Base-by-base conservation (phyloP, 2,888 invertebrate species). In the Epinotia nisella region DNA sequence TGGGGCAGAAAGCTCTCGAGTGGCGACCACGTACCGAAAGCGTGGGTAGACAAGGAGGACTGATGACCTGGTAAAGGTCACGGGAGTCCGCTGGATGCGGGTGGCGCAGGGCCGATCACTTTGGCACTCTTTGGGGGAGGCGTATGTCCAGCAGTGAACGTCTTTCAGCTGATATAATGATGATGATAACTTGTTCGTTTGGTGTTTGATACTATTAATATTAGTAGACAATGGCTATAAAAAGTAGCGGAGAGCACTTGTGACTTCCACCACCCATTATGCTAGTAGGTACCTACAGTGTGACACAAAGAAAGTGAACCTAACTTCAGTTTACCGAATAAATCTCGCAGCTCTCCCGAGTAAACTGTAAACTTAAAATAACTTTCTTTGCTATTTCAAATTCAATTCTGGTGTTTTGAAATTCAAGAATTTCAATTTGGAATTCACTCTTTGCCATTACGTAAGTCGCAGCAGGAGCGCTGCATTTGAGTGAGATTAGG, bases 231-330 rank as follows among this genome's bases (percentile, higher is more conserved):
- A n/a, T n/a, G n/a, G n/a, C n/a, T n/a, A n/a, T n/a, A n/a, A 41
- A 13, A n/a, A 49, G n/a, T n/a, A 49, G n/a, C 5, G 7, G n/a
- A 49, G 45, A 19, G 65, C 41, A 66, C 78, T 78, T 74, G 3
- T 82, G 17, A 66, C 79, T 84, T 78, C 66, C 10, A 41, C 76
- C 66, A 62, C 55, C 51, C 76, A 74, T 76, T 81, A 81, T 81
- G 76, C 74, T 76, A 80, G 80, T 83, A 85, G 83, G 45, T 86
- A 88, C n/a, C n/a, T n/a, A n/a, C 86, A 85, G 74, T 86, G 88
- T 89, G 88, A 87, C 85, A 89, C 87, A 90, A 89, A 89, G 90
- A 87, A 87, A 87, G 87, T 87, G 81, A 87, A 85, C 83, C 83
- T 80, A 83, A 78, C 81, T 80, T 78, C 79, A 87, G 84, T 86